These are phyloP conservation scores for Pollachius pollachius DNA, from an alignment of 2,113 vertebrate genomes.

Conservation along the genomic window DNA sequence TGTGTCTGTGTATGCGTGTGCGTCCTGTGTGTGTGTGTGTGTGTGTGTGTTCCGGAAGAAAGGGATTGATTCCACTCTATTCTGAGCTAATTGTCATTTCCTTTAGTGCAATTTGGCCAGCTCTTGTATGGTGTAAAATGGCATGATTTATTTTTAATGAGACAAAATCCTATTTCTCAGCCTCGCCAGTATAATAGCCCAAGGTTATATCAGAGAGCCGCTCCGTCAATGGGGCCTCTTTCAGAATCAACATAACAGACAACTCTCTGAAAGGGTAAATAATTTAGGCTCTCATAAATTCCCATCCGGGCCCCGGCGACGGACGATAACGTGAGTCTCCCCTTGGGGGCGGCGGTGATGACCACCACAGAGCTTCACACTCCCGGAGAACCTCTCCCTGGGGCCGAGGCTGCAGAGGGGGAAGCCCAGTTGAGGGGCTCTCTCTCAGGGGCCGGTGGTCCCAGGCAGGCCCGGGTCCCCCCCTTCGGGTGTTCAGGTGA, in stretches of 20 bases:
- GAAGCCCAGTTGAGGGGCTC: constrained; percentile 45
- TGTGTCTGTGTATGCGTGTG: too few relatives aligned
- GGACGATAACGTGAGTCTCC: constrained; percentile 10
- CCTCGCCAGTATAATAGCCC: constrained; percentile 38
- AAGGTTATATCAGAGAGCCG: constrained; percentile 45
- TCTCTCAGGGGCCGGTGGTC: constrained; percentile 26
- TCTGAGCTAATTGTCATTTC: constrained; percentile 55
- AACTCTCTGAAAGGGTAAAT: constrained; percentile 55
- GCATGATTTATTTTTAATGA: constrained; percentile 63
- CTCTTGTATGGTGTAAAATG: constrained; percentile 43
- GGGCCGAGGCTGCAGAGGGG: constrained; percentile 32
- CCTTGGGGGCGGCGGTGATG: constrained; percentile 32
- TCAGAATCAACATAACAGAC: constrained; percentile 53
- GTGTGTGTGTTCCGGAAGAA: constrained; percentile 26
- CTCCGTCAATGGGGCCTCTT: constrained; percentile 40
- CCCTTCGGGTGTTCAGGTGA: constrained; percentile 69
- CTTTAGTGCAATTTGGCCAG: constrained; percentile 35
- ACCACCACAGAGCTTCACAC: constrained; percentile 46
- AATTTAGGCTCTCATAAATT: constrained; percentile 64
- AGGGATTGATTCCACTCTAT: constrained; percentile 47
- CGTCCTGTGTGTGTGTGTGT: constrained; percentile 6
- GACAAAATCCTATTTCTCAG: constrained; percentile 51
- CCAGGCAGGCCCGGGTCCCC: constrained; percentile 37
- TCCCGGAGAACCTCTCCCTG: constrained; percentile 48
- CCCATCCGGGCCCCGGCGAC: neutral